Conservation (phyloP, 2,888 invertebrate species). For the Melanophora roralis region DNA sequence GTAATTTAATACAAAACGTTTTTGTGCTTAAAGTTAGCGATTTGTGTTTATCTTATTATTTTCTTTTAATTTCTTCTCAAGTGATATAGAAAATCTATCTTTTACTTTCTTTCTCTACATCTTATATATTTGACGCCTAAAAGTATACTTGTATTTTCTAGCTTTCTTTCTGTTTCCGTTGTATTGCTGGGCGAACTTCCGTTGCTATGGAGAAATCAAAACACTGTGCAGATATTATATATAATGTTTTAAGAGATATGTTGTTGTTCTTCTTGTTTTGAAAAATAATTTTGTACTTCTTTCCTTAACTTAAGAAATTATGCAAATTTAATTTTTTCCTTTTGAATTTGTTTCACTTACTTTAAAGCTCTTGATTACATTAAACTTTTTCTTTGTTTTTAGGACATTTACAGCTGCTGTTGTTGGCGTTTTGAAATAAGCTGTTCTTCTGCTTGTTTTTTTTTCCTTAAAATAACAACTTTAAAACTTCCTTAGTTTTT, state of each 20-base stretch:
- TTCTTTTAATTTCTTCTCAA: constrained; percentile 27
- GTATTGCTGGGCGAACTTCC: not conserved
- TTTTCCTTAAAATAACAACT: not conserved
- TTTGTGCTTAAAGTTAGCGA: not conserved
- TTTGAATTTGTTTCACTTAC: not conserved
- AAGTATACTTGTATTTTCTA: not conserved
- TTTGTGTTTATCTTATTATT: constrained; percentile 5
- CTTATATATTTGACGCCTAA: not conserved
- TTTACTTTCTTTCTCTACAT: not conserved
- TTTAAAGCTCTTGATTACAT: not conserved
- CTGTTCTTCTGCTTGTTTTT: not conserved
- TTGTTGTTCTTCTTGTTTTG: not conserved
- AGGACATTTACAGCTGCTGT: constrained; percentile 36
- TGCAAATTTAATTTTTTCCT: not conserved
- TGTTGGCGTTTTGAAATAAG: not conserved
- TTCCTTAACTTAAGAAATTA: not conserved
- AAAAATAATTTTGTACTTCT: not conserved
- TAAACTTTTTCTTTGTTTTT: constrained; percentile 27
- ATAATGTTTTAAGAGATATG: not conserved
- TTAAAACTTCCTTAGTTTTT: too few species aligned
- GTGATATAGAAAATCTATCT: not conserved
- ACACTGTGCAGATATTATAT: not conserved
- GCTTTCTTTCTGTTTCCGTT: constrained; percentile 24
- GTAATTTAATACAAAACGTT: not conserved
- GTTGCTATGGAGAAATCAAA: not conserved